Conservation (phyloP, 2,113 vertebrate species). For the Sus scrofa region T2T-Sscrofa CM000820.6:208001-208500, state of each 20-base stretch:
- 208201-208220: background rate
- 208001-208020: conserved; percentile 23
- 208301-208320: background rate
- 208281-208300: background rate
- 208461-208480: background rate
- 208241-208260: background rate
- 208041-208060: conserved; percentile 10
- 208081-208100: background rate
- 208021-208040: background rate
- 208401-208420: background rate
- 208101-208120: conserved; percentile 23
- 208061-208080: background rate
- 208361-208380: background rate
- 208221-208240: background rate
- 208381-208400: background rate
- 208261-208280: background rate
- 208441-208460: background rate
- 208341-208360: background rate
- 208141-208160: conserved; percentile 24
- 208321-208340: background rate
- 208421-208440: background rate
- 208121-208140: background rate
- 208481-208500: conserved; percentile 3
- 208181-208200: background rate
- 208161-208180: conserved; percentile 27